Percentiles rank a stretch among this genome's conserved stretches.
Evolutionary conservation across 2,888 invertebrate species (phyloP).

Genomic region (Diachrysia chrysitis): DNA sequence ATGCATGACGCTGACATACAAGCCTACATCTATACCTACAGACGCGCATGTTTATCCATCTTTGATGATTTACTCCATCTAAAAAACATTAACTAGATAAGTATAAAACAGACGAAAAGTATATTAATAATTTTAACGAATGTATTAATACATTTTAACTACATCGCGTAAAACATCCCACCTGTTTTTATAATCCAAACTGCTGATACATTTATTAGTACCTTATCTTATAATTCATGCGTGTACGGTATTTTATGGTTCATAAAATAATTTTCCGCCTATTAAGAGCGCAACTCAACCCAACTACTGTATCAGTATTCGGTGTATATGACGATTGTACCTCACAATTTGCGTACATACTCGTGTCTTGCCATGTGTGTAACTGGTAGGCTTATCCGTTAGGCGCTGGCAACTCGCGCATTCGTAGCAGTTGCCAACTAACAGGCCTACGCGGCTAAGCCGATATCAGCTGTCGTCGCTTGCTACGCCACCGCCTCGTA

Average conservation of each 20-base stretch:
- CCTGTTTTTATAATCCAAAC: slow-evolving; percentile 48
- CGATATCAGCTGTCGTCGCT: slow-evolving; percentile 69
- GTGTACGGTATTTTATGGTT: slow-evolving; percentile 48
- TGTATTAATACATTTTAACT: slow-evolving; percentile 12
- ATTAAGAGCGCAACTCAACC: slow-evolving; percentile 47
- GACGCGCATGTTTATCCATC: slow-evolving; percentile 8
- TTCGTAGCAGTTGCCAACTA: slow-evolving; percentile 83
- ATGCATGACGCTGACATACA: slow-evolving; percentile 27
- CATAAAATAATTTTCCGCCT: slow-evolving; percentile 57
- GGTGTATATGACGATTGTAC: slow-evolving; percentile 18
- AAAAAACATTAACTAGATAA: slow-evolving; percentile 5
- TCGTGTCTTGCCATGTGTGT: slow-evolving; percentile 65
- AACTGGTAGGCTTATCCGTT: slow-evolving; percentile 70
- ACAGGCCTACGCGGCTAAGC: slow-evolving; percentile 81
- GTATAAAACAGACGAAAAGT: slow-evolving; percentile 18
- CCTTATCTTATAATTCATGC: slow-evolving; percentile 42
- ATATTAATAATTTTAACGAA: slow-evolving; percentile 9
- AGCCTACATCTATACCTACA: slow-evolving; percentile 13
- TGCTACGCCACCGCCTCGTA: slow-evolving; percentile 75
- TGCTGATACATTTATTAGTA: slow-evolving; percentile 56
- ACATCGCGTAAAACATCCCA: slow-evolving; percentile 27
- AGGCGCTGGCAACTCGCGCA: slow-evolving; percentile 80
- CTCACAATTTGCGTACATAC: slow-evolving; percentile 32
- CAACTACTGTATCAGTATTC: slow-evolving; percentile 29
- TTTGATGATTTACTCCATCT: slow-evolving; percentile 16